Conservation (phyloP, 2,888 invertebrate species). For the Mimachlamys varia region DNA sequence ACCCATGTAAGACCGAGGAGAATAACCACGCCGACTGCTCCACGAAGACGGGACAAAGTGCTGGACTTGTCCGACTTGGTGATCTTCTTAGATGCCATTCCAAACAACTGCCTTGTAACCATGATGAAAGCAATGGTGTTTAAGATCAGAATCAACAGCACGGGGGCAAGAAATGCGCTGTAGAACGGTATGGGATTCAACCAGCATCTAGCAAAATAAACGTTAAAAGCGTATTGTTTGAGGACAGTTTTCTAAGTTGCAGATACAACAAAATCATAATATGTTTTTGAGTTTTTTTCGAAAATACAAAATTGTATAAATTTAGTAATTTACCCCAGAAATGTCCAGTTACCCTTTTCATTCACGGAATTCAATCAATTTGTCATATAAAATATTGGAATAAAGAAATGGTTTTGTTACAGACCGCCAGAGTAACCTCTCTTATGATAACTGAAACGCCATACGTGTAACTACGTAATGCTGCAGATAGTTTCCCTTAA, state of each 20-base stretch:
- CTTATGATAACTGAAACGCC: neutral
- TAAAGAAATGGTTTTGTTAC: too few relatives aligned
- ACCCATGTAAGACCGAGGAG: constrained; percentile 78
- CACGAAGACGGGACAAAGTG: constrained; percentile 67
- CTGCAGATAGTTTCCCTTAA: neutral
- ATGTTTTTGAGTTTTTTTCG: too few relatives aligned
- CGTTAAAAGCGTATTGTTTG: neutral
- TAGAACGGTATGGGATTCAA: constrained; percentile 72
- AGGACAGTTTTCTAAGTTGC: too few relatives aligned
- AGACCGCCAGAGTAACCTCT: constrained; percentile 1
- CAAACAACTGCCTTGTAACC: constrained; percentile 74
- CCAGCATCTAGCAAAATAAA: constrained; percentile 73
- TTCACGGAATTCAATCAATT: too few relatives aligned
- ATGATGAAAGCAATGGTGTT: constrained; percentile 81
- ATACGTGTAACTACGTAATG: neutral
- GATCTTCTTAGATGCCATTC: constrained; percentile 60
- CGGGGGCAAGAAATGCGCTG: constrained; percentile 78
- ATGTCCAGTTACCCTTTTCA: too few relatives aligned
- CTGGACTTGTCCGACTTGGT: constrained; percentile 67
- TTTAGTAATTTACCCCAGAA: too few relatives aligned
- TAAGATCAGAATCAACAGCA: constrained; percentile 79
- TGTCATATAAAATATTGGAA: too few relatives aligned
- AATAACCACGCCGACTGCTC: constrained; percentile 71
- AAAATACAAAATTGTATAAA: too few relatives aligned
- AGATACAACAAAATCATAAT: too few relatives aligned